Base-by-base conservation (phyloP, 2,113 vertebrate species). In the Orientallactaga bullata region DNA sequence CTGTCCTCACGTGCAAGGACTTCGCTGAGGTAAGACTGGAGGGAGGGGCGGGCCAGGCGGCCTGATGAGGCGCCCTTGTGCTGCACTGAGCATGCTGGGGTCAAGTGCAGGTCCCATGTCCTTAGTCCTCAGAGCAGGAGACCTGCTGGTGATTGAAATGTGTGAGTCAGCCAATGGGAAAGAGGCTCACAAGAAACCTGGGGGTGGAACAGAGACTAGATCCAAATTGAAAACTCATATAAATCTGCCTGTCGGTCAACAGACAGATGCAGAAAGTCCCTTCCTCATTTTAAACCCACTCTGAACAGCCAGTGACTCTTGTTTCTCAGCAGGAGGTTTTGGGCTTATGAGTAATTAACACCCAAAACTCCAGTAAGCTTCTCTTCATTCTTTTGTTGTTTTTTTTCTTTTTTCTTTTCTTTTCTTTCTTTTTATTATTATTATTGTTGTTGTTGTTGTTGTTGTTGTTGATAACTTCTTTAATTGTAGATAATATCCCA, bases 31-130 rank as follows among this genome's bases (percentile, higher is more conserved):
- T 61, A 18, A 61, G 60, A 18, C 60, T 21, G 20, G 60, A 15
- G 60, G 60, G 16, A 11, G 30, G 6, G n/a, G 3, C 60, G 26
- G 6, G 15, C 17, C 71, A 51, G 0, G 35, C 3, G 30, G 11
- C 3, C 37, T 7, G n/a, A 13, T 37, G 9, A 2, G 0, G 20
- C 69, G 7, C 20, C 23, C 10, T 3, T 51, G 21, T 23, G n/a
- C 30, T 71, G 24, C 26, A 23, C 5, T 18, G 35, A 79, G 78
- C 26, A 18, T 7, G 5, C 7, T 1, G 12, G 60, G 16, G 4
- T 12, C 32, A 26, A 51, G n/a, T 28, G 4, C 3, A 58, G 37
- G n/a, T 9, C 69, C n/a, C 51, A 51, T 0, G 0, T 4, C 37
- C 2, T 76, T 8, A 58, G 42, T 89, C 84, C 55, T 24, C 65